These are phyloP conservation scores for Phymanthus crucifer DNA, from an alignment of 92 coral and sea anemone species.

Conservation along the genomic window DNA sequence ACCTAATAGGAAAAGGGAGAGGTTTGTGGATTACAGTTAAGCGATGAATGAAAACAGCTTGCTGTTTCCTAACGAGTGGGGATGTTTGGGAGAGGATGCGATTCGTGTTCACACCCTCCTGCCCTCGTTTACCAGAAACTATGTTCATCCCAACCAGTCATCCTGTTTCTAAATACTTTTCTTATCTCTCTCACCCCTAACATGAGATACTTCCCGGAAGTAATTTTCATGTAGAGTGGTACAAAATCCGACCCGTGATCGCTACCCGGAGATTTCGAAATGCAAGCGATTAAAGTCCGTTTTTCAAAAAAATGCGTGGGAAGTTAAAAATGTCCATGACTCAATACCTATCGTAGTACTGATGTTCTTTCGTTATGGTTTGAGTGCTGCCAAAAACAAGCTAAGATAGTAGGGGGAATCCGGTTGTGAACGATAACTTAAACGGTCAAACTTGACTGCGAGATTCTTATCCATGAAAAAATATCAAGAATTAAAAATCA, in stretches of 20 bases:
- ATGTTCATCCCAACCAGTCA: not conserved
- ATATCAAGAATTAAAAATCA: too few species aligned
- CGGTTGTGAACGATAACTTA: too few species aligned
- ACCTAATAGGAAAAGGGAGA: not conserved
- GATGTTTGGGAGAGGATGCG: not conserved
- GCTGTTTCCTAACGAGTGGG: not conserved
- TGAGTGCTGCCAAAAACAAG: too few species aligned
- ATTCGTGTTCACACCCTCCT: not conserved
- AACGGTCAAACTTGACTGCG: too few species aligned
- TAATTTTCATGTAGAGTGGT: not conserved
- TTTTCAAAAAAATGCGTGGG: not conserved
- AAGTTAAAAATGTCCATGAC: too few species aligned
- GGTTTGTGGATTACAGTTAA: not conserved
- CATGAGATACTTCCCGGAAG: not conserved
- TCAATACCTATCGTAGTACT: too few species aligned
- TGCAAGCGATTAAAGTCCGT: not conserved
- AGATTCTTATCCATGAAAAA: too few species aligned
- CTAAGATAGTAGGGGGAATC: too few species aligned
- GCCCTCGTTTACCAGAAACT: not conserved
- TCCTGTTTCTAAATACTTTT: not conserved
- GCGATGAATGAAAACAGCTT: not conserved
- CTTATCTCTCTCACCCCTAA: not conserved
- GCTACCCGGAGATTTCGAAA: not conserved
- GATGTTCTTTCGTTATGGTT: too few species aligned
- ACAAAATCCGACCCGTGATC: not conserved